phyloP scores from a whole-genome alignment of 1,140 invertebrate species.

The Oncopodura yosiiana region DNA sequence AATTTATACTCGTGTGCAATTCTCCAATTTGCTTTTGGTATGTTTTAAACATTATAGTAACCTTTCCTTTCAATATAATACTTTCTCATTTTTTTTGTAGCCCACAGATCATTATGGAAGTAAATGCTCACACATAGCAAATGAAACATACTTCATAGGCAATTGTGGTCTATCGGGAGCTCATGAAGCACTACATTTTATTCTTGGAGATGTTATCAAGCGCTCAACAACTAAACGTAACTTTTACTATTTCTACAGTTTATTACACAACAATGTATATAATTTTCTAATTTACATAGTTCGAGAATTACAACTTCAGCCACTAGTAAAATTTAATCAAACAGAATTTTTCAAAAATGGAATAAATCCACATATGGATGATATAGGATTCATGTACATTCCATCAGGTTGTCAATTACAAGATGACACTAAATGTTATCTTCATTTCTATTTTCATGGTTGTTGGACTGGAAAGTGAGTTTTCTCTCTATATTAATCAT shows the following conservation, averaged over 20 bases:
- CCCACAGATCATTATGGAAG: not conserved
- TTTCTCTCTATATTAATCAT: not conserved
- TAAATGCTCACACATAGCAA: not conserved
- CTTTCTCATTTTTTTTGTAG: not conserved
- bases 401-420: not conserved
- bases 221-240: too few relatives aligned
- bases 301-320: too few relatives aligned
- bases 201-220: too few relatives aligned
- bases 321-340: slow-evolving; percentile 10
- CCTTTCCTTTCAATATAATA: not conserved
- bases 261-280: too few relatives aligned
- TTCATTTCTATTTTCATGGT: slow-evolving; percentile 29
- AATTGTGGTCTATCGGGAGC: slow-evolving; percentile 22
- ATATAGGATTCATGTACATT: slow-evolving; percentile 16
- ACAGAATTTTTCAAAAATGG: slow-evolving; percentile 18
- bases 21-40: not conserved
- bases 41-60: not conserved
- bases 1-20: not conserved
- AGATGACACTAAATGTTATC: not conserved
- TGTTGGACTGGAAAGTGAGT: slow-evolving; percentile 14
- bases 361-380: slow-evolving; percentile 8
- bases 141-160: not conserved
- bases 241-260: too few relatives aligned
- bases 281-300: too few relatives aligned
- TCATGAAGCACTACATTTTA: slow-evolving; percentile 10